A percentile compares a stretch with the other conserved stretches of the same genome.
Conservation (phyloP, 1,140 invertebrate genomes). For the Ericerus pela region DNA sequence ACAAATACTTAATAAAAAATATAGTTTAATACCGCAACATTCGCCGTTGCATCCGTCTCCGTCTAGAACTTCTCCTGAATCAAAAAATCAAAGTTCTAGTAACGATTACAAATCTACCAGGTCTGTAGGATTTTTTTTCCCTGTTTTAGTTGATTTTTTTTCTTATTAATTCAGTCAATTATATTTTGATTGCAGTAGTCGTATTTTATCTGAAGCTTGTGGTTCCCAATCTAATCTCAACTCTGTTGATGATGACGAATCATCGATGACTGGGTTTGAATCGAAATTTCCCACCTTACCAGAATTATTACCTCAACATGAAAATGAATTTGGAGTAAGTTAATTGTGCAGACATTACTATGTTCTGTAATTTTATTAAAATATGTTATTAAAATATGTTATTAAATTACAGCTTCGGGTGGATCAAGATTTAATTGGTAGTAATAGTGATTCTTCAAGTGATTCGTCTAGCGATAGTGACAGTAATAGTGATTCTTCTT, state of each 20-base stretch:
- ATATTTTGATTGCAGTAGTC: background rate
- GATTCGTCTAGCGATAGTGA: slow-evolving; percentile 2
- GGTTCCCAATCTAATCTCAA: background rate
- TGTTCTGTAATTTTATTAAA: too few relatives aligned
- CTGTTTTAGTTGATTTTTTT: background rate
- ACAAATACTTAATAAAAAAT: slow-evolving; percentile 1
- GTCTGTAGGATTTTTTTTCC: background rate
- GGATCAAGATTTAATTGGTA: background rate
- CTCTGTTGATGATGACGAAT: background rate
- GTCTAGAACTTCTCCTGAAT: background rate
- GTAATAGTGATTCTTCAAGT: background rate
- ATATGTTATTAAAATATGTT: too few relatives aligned
- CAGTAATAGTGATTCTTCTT: slow-evolving; percentile 3
- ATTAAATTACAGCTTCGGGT: background rate
- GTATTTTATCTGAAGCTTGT: background rate
- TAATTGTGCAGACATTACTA: background rate
- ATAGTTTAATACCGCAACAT: background rate
- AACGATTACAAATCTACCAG: slow-evolving; percentile 2
- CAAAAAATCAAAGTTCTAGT: background rate
- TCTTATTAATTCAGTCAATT: background rate
- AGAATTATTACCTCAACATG: slow-evolving; percentile 6
- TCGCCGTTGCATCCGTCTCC: background rate
- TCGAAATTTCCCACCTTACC: background rate
- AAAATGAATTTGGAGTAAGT: background rate
- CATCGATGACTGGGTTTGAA: slow-evolving; percentile 7